These are phyloP conservation scores for Aradophagus sp. DNA, from an alignment of 1,140 invertebrate genomes.

Conservation along the genomic window DNA sequence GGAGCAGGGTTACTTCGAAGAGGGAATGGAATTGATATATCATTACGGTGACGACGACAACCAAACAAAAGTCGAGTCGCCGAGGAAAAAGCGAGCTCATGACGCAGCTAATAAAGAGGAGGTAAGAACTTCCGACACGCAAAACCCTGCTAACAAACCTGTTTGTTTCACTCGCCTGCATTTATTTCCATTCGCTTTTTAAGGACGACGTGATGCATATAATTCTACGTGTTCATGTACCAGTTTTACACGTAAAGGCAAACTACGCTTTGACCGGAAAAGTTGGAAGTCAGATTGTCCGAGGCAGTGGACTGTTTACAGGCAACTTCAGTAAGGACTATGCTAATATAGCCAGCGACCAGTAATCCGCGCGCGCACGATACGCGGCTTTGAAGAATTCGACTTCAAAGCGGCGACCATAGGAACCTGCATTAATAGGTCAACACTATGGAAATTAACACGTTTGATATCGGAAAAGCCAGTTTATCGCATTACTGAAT, in stretches of 20 bases:
- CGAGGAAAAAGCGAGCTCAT: conserved; percentile 66
- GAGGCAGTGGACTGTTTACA: conserved; percentile 64
- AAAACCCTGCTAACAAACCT: conserved; percentile 26
- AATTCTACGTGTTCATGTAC: conserved; percentile 67
- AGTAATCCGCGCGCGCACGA: conserved; percentile 9
- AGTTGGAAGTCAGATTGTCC: conserved; percentile 64
- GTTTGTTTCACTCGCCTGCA: conserved; percentile 37
- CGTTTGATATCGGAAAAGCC: background rate
- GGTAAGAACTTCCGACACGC: conserved; percentile 55
- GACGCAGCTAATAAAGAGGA: conserved; percentile 56
- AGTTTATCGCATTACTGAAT: too few relatives aligned
- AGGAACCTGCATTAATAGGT: conserved; percentile 2
- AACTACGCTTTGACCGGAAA: conserved; percentile 67
- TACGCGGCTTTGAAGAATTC: background rate
- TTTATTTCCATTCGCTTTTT: conserved; percentile 45
- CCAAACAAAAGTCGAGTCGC: conserved; percentile 31
- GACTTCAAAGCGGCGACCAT: background rate
- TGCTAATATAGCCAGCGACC: conserved; percentile 4
- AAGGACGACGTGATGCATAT: conserved; percentile 72
- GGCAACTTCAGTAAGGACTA: conserved; percentile 70
- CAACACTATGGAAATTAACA: conserved; percentile 2
- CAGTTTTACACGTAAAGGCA: conserved; percentile 65
- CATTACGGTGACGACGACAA: conserved; percentile 66
- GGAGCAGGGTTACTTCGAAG: conserved; percentile 70
- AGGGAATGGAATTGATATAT: conserved; percentile 71